Evolutionary conservation across 2,113 vertebrate genomes (phyloP).

Genomic region (Halichoeres trimaculatus): DNA sequence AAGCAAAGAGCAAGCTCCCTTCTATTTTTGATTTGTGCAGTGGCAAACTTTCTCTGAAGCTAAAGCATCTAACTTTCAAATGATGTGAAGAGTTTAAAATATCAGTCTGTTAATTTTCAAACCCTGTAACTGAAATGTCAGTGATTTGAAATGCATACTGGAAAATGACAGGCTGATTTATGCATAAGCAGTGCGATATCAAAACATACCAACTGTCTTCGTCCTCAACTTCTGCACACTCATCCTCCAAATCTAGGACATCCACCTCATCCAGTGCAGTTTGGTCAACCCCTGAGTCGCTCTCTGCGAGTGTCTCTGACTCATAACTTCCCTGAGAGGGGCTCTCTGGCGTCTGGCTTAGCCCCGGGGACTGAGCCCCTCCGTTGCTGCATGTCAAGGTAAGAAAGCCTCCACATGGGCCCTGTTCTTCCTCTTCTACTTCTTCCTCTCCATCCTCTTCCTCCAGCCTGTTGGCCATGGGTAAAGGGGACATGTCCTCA

Average conservation of each 20-base stretch:
- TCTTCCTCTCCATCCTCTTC: conserved; percentile 52
- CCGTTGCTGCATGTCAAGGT: conserved; percentile 49
- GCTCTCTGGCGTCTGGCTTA: conserved; percentile 52
- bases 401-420: conserved; percentile 60
- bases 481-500: conserved; percentile 74
- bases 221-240: conserved; percentile 84
- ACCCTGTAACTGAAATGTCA: neutral
- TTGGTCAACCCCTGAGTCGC: conserved; percentile 72
- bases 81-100: neutral
- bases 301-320: conserved; percentile 75
- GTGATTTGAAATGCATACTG: neutral
- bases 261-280: conserved; percentile 88
- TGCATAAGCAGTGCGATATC: neutral
- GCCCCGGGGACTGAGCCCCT: conserved; percentile 42
- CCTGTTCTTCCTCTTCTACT: conserved; percentile 32
- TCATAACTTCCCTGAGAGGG: conserved; percentile 72
- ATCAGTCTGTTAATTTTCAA: neutral
- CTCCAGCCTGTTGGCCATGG: conserved; percentile 46
- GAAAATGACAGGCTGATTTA: neutral
- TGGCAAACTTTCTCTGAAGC: neutral
- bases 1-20: neutral
- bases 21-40: neutral
- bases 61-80: neutral
- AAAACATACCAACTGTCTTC: conserved; percentile 90
- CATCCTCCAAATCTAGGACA: conserved; percentile 87